These are phyloP conservation scores for Sebastolobus altivelis DNA, from an alignment of 2,797 vertebrate genomes.

Conservation along the genomic window DNA sequence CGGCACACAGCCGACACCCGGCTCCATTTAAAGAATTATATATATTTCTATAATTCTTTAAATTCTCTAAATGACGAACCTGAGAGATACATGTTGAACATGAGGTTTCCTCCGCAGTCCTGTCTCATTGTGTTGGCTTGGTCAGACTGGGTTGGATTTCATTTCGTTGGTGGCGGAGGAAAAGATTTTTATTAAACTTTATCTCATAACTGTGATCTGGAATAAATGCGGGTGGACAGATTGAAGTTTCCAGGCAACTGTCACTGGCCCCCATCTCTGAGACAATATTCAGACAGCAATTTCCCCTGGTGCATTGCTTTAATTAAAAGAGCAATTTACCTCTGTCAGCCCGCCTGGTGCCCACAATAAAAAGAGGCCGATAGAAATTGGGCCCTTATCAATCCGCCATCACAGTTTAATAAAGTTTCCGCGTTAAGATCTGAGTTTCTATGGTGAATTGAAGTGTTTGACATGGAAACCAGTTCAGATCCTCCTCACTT, in stretches of 20 bases:
- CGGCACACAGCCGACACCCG: slow-evolving; percentile 26
- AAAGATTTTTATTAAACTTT: slow-evolving; percentile 92
- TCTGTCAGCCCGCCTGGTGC: slow-evolving; percentile 88
- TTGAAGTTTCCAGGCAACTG: slow-evolving; percentile 95
- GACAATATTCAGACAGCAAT: slow-evolving; percentile 95
- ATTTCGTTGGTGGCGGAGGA: slow-evolving; percentile 82
- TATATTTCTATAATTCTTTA: slow-evolving; percentile 43
- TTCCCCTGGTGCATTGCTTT: slow-evolving; percentile 95
- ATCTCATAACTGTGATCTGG: slow-evolving; percentile 91
- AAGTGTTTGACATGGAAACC: slow-evolving; percentile 91
- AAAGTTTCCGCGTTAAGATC: slow-evolving; percentile 93
- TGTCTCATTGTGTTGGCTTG: slow-evolving; percentile 92
- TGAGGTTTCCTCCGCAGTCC: slow-evolving; percentile 93
- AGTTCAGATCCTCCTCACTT: slow-evolving; percentile 89
- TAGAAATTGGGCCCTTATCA: slow-evolving; percentile 92
- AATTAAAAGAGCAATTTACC: slow-evolving; percentile 98
- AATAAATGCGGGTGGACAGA: slow-evolving; percentile 89
- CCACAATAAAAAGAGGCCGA: slow-evolving; percentile 88
- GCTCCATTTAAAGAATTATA: slow-evolving; percentile 35
- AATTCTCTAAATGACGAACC: slow-evolving; percentile 83
- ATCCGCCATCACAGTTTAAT: slow-evolving; percentile 96
- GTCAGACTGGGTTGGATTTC: slow-evolving; percentile 87
- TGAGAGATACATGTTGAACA: slow-evolving; percentile 99
- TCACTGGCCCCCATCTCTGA: slow-evolving; percentile 88
- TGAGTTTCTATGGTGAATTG: slow-evolving; percentile 92